These are phyloP conservation scores for Eilema depressum DNA, from an alignment of 2,888 invertebrate species.

Conservation along the genomic window DNA sequence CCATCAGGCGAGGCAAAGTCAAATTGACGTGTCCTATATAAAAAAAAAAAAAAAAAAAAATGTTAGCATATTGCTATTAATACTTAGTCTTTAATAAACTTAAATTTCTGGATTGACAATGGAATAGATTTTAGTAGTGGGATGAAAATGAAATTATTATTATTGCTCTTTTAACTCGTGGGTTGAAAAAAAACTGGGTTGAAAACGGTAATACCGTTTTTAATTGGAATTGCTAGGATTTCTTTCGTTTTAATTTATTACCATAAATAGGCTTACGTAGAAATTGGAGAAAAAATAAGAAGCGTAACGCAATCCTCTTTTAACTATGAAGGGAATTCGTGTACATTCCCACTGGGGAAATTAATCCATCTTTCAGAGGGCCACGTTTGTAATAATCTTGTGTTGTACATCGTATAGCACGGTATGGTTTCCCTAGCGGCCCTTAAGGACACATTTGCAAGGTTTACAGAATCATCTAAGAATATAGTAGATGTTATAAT, in stretches of 20 bases:
- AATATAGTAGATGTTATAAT: neutral
- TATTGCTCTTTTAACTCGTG: no score
- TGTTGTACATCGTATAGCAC: neutral
- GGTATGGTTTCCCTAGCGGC: neutral
- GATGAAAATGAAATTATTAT: no score
- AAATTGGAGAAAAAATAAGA: constrained; percentile 7
- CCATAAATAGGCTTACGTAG: neutral
- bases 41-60: no score
- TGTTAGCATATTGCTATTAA: no score
- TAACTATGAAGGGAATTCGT: neutral
- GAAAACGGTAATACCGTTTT: neutral
- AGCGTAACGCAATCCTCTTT: neutral
- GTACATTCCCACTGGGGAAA: neutral
- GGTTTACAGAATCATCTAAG: neutral
- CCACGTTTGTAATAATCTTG: constrained; percentile 4
- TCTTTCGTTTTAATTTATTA: neutral
- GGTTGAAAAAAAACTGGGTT: no score
- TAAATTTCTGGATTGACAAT: no score
- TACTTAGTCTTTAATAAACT: no score
- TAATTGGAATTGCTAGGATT: neutral
- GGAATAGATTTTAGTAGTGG: no score
- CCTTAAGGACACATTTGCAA: neutral
- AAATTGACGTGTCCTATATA: no score
- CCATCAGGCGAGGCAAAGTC: no score
- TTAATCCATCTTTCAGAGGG: neutral